Evolutionary conservation across 2,113 vertebrate species (phyloP).

Genomic region (Miniopterus natalensis): DNA sequence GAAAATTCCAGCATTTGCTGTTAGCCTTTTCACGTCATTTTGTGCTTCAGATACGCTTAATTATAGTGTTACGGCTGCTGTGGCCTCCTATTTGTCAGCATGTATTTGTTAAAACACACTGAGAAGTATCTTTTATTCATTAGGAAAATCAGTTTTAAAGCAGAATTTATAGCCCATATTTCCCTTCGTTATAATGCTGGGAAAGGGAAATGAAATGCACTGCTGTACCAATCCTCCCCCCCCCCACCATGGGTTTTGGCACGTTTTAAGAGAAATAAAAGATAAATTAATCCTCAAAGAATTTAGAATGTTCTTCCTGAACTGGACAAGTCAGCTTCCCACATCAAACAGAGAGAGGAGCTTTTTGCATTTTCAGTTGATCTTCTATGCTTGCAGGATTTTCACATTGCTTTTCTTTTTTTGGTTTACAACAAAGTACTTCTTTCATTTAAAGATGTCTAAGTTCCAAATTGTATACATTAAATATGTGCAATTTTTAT

Average conservation of each 20-base stretch:
- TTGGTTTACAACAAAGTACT: slow-evolving; percentile 79
- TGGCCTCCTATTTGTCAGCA: neutral
- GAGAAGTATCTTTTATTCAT: slow-evolving; percentile 51
- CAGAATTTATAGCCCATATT: slow-evolving; percentile 18
- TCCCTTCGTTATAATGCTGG: neutral
- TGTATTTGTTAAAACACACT: slow-evolving; percentile 55
- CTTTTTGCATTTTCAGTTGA: slow-evolving; percentile 80
- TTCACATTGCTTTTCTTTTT: slow-evolving; percentile 84
- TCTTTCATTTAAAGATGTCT: slow-evolving; percentile 82
- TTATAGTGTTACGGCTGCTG: neutral
- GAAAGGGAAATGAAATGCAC: slow-evolving; percentile 54
- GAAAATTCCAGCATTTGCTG: neutral
- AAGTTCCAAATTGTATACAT: slow-evolving; percentile 13
- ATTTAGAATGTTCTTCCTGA: slow-evolving; percentile 82
- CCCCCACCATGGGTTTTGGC: slow-evolving; percentile 69
- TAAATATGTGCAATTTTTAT: neutral
- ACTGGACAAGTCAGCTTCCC: slow-evolving; percentile 75
- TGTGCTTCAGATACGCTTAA: neutral
- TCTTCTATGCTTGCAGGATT: slow-evolving; percentile 85
- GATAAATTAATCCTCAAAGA: slow-evolving; percentile 81
- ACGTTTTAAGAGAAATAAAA: slow-evolving; percentile 82
- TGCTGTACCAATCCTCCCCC: slow-evolving; percentile 6
- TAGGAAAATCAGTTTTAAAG: slow-evolving; percentile 51
- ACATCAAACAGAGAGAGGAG: slow-evolving; percentile 80
- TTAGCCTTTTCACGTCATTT: neutral